phyloP scores from a whole-genome alignment of 1,140 invertebrate genomes.

The Steinernema khuongi region DNA sequence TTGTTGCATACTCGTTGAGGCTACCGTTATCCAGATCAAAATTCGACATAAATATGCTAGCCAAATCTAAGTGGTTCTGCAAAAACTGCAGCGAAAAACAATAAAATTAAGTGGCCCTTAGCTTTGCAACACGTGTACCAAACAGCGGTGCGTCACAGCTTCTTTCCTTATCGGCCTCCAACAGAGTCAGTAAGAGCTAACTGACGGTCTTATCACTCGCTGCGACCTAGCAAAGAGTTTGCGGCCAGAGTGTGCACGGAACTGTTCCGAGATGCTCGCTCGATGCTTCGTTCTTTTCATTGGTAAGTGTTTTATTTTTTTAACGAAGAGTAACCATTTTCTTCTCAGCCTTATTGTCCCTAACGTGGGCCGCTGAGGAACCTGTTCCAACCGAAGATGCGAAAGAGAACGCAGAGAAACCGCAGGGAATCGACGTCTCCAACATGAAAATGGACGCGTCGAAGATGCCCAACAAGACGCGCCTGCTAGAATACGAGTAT shows the following conservation, averaged over 20 bases:
- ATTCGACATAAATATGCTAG: too few relatives aligned
- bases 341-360: background rate
- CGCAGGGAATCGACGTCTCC: background rate
- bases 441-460: background rate
- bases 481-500: background rate
- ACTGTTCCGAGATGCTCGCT: background rate
- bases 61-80: too few relatives aligned
- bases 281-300: background rate
- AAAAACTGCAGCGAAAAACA: background rate
- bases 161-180: background rate
- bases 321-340: background rate
- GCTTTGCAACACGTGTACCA: conserved; percentile 10
- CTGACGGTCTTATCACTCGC: background rate
- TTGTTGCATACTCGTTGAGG: too few relatives aligned
- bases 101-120: background rate
- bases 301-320: background rate
- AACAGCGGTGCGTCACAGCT: background rate
- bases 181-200: background rate
- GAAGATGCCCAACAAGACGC: background rate
- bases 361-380: background rate
- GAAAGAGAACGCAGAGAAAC: background rate
- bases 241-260: conserved; percentile 13
- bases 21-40: too few relatives aligned
- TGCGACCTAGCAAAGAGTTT: background rate
- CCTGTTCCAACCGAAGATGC: background rate